These are phyloP conservation scores for Plebejus melissa DNA, from an alignment of 2,888 invertebrate genomes.

Conservation along the genomic window DNA sequence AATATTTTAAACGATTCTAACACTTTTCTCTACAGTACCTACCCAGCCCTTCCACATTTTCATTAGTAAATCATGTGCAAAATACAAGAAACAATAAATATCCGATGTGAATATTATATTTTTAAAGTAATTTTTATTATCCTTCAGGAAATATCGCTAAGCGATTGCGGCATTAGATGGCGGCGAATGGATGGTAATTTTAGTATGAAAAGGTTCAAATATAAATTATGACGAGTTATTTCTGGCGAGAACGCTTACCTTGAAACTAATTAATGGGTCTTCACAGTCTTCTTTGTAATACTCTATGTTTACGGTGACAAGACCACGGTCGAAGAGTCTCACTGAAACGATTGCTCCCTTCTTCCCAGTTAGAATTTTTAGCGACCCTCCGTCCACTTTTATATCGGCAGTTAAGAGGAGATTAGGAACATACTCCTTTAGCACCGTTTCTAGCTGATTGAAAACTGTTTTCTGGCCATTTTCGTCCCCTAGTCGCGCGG, in stretches of 20 bases:
- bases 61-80: background rate
- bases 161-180: background rate
- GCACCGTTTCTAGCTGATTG: conserved; percentile 82
- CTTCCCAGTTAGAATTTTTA: conserved; percentile 85
- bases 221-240: conserved; percentile 32
- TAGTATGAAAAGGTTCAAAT: background rate
- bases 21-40: too few relatives aligned
- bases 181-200: background rate
- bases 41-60: background rate
- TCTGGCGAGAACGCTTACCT: conserved; percentile 77
- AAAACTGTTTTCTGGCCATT: conserved; percentile 82
- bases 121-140: background rate
- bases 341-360: conserved; percentile 84
- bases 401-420: conserved; percentile 84
- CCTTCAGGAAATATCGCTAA: background rate
- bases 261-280: conserved; percentile 85
- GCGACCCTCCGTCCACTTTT: conserved; percentile 83
- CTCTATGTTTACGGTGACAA: conserved; percentile 90
- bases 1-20: background rate
- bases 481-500: conserved; percentile 82
- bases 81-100: too few relatives aligned
- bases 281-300: conserved; percentile 88
- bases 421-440: conserved; percentile 85
- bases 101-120: background rate
- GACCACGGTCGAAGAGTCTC: conserved; percentile 85